Base-by-base conservation (phyloP, 2,888 invertebrate species). In the Apamea sordens region DNA sequence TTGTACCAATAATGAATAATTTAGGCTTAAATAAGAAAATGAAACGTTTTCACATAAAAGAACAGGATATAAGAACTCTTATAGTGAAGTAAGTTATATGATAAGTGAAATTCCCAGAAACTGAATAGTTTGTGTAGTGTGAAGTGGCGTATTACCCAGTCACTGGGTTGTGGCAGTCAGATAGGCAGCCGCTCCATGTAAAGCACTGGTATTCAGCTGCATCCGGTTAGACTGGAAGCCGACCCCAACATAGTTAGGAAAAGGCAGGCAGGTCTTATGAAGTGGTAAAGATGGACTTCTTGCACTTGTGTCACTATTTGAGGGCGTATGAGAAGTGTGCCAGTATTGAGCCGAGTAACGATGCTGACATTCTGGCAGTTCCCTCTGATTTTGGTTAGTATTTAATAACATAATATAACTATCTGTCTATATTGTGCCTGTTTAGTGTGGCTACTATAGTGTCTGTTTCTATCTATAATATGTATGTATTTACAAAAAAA, bases 221-320 rank as follows among this genome's bases (percentile, higher is more conserved):
- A 61, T 1, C 61, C 1, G 2, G 28, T 61, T 61, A 15, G 15
- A 28, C 28, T 7, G 61, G 28, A 63, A 18, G 28, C 63, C 8
- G 8, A 63, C 28, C 32, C 32, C 28, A 32, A 8, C 2, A 63
- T 15, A 61, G 28, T 61, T 61, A 28, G 28, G 7, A n/a, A n/a
- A 15, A 28, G 18, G 28, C n/a, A 56, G 11, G n/a, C 28, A 7
- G 18, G 2, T 15, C 28, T 7, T 59, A 65, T 41, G 21, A 56
- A 61, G n/a, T 73, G 47, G 13, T 59, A 15, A 68, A 74, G 6
- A 94, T 95, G 95, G 95, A 95, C 87, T 94, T 95, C 77, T 70
- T 95, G 56, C 92, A 94, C 73, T 77, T 96, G 36, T 91, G 91
- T 61, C 90, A 93, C 24, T 95, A 93, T 84, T 82, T 95, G 64